A percentile compares a stretch with the other conserved stretches of the same genome.
phyloP scores from a whole-genome alignment of 2,113 vertebrate species.

The Labrus mixtus region DNA sequence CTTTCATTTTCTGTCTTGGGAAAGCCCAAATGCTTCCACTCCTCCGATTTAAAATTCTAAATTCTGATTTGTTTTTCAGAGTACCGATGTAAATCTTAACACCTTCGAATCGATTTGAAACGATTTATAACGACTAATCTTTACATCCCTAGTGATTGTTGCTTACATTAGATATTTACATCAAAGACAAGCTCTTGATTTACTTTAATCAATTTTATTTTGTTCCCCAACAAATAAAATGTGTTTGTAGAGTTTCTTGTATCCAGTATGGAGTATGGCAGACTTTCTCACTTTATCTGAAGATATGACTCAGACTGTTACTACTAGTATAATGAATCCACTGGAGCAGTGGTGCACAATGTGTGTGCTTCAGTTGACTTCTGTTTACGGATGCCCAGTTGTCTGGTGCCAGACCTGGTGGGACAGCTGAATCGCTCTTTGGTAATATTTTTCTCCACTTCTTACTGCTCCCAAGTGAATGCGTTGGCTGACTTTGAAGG shows the following conservation, averaged over 20 bases:
- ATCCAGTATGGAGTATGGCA: background rate
- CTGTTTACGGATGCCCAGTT: slow-evolving; percentile 8
- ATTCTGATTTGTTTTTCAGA: too few species aligned
- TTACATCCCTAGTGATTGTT: too few species aligned
- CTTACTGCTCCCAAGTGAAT: background rate
- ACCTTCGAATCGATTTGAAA: too few species aligned
- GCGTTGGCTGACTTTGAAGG: background rate
- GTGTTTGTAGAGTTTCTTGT: background rate
- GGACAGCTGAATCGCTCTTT: slow-evolving; percentile 9
- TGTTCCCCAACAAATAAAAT: background rate
- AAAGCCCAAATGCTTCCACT: too few species aligned
- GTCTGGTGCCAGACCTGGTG: slow-evolving; percentile 33
- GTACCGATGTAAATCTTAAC: too few species aligned
- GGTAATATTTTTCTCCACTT: background rate
- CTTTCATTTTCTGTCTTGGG: too few species aligned
- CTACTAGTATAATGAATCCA: background rate
- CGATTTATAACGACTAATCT: too few species aligned
- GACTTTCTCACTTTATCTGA: background rate
- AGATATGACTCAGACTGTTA: background rate
- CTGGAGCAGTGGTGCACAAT: slow-evolving; percentile 1
- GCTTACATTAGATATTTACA: background rate
- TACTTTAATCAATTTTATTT: slow-evolving; percentile 28
- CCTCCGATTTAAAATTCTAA: too few species aligned
- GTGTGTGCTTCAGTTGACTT: slow-evolving; percentile 10
- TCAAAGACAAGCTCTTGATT: slow-evolving; percentile 4